Base-by-base conservation (phyloP, 2,113 vertebrate genomes). In the Gavia stellata region DNA sequence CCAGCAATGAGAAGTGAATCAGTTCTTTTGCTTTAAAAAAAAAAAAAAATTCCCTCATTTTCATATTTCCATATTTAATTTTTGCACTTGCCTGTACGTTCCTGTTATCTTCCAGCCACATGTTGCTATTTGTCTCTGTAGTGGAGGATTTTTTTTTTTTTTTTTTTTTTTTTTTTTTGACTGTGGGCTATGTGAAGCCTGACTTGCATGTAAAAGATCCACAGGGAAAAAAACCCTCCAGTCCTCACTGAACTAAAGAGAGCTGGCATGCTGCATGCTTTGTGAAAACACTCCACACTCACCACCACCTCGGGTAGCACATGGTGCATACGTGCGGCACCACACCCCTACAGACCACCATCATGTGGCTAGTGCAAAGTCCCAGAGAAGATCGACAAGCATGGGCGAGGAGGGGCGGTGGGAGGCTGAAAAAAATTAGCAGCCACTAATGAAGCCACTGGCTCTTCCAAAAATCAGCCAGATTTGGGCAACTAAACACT, bases 21-120 rank as follows among this genome's bases (percentile, higher is more conserved):
- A 89, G 80, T 91, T 87, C 49, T 92, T 71, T 73, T 75, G 73
- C 88, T 73, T 50, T 23, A 17, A 67, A 65, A 81, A 71, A 95
- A 95, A 85, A 29, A 24, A 45, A 11, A 31, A 17, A 29, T 52
- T 18, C 40, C 66, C 23, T 97, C 79, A 97, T 98, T 98, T 97
- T 98, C 90, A 95, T 97, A 97, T 97, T 97, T 98, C 86, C 96
- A 97, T 97, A 96, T 98, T 98, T 97, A 95, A 97, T 97, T 97
- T 97, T 96, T 95, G 61, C 89, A 63, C 79, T 96, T 72, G 79
- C 94, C 90, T 94, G 88, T 94, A 79, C 31, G 3, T 94, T 96
- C 92, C 93, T 95, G 90, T 94, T 96, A 94, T 95, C 96, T 98
- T 82, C 45, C 63, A 84, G 83, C 95, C 93, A 86, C 79, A 93